Evolutionary conservation across 2,888 invertebrate species (phyloP).

Genomic region (Papilio elwesi): DNA sequence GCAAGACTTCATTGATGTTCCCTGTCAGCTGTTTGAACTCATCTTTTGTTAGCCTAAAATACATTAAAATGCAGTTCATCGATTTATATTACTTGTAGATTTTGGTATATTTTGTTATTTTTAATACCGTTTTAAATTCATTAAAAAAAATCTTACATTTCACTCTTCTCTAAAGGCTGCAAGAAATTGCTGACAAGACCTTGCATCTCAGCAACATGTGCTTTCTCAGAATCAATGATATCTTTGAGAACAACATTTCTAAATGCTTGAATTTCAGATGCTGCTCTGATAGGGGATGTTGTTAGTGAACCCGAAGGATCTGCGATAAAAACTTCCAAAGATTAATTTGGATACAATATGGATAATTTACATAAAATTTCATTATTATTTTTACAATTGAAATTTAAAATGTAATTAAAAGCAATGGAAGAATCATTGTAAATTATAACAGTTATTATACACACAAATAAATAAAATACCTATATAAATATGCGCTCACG

Average conservation of each 20-base stretch:
- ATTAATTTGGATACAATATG: no score
- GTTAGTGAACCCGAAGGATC: slow-evolving; percentile 84
- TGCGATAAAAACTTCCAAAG: slow-evolving; percentile 48
- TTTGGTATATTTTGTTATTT: no score
- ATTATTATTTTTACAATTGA: no score
- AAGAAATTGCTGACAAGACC: slow-evolving; percentile 93
- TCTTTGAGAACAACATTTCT: slow-evolving; percentile 94
- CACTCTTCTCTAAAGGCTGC: slow-evolving; percentile 92
- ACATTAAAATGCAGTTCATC: neutral
- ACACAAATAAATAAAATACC: no score
- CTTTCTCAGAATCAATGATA: slow-evolving; percentile 95
- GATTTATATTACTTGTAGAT: neutral
- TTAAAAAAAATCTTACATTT: slow-evolving; percentile 87
- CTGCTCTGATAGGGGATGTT: slow-evolving; percentile 86
- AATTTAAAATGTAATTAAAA: no score
- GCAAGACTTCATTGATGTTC: slow-evolving; percentile 94
- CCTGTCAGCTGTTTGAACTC: slow-evolving; percentile 95
- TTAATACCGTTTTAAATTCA: no score
- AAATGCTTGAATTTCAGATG: slow-evolving; percentile 90
- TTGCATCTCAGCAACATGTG: slow-evolving; percentile 95
- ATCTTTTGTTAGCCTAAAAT: slow-evolving; percentile 89
- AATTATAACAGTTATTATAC: no score
- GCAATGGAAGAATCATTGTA: no score
- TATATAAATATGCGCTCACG: no score
- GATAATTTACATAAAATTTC: no score